A percentile compares a stretch with the other conserved stretches of the same genome.
Conservation (phyloP, 2,888 invertebrate genomes). For the Hesperia comma region DNA sequence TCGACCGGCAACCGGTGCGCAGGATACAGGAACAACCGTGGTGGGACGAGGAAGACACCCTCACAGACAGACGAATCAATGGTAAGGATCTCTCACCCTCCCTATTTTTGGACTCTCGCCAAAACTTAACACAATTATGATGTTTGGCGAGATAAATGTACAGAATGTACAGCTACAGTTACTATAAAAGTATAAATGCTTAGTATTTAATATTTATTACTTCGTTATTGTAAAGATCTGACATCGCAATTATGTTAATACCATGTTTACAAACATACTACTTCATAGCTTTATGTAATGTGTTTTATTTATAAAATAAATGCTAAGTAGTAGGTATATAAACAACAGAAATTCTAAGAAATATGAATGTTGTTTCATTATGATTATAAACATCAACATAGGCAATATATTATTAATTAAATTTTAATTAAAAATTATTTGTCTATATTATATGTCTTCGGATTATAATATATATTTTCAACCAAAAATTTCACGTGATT, state of each 20-base stretch:
- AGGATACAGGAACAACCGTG: conserved; percentile 69
- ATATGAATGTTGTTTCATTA: background rate
- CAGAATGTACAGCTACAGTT: no score
- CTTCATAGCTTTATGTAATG: background rate
- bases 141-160: no score
- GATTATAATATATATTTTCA: no score
- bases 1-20: conserved; percentile 62
- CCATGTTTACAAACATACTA: background rate
- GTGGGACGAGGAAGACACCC: conserved; percentile 79
- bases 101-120: conserved; percentile 17
- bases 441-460: no score
- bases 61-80: conserved; percentile 71
- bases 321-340: background rate
- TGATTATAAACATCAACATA: background rate
- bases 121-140: conserved; percentile 16
- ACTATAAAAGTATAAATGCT: no score
- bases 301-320: conserved; percentile 6
- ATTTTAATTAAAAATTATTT: no score
- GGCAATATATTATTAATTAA: no score
- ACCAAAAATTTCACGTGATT: no score
- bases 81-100: conserved; percentile 56
- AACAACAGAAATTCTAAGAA: background rate
- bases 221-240: background rate
- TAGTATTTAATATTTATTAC: no score
- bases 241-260: background rate